phyloP scores from a whole-genome alignment of 1,140 invertebrate genomes.

The Apis cerana region DNA sequence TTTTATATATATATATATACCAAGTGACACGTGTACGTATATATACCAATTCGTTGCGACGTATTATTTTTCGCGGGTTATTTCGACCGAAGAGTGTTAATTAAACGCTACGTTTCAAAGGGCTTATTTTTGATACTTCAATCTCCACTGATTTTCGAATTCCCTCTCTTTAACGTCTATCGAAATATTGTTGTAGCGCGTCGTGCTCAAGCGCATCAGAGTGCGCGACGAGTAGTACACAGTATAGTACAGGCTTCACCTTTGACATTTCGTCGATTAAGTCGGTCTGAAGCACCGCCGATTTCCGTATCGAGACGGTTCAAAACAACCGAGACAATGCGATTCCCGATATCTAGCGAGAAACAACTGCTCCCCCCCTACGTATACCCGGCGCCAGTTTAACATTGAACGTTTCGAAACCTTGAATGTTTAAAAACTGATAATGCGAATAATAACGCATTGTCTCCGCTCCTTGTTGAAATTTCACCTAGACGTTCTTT shows the following conservation, averaged over 20 bases:
- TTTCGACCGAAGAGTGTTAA: no score
- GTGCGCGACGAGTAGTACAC: no score
- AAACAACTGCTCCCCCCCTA: neutral
- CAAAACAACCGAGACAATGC: conserved; percentile 13
- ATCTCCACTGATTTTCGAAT: no score
- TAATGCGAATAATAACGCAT: neutral
- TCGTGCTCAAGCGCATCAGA: neutral
- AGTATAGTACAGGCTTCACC: neutral
- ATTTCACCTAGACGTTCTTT: neutral
- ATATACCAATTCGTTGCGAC: no score
- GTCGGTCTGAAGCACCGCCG: conserved; percentile 2
- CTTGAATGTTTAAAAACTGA: neutral
- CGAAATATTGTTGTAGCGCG: neutral
- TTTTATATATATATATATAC: no score
- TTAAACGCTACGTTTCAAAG: no score
- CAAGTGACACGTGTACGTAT: no score
- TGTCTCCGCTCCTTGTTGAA: no score
- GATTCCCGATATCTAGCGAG: neutral
- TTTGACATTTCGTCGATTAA: conserved; percentile 34
- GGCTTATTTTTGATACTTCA: no score
- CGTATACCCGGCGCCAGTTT: no score
- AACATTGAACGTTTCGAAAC: neutral
- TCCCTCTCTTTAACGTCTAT: no score
- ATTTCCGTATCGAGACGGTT: conserved; percentile 23
- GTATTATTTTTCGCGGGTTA: no score